Base-by-base conservation (phyloP, 2,797 vertebrate species). In the Psittacula derbiana region DNA sequence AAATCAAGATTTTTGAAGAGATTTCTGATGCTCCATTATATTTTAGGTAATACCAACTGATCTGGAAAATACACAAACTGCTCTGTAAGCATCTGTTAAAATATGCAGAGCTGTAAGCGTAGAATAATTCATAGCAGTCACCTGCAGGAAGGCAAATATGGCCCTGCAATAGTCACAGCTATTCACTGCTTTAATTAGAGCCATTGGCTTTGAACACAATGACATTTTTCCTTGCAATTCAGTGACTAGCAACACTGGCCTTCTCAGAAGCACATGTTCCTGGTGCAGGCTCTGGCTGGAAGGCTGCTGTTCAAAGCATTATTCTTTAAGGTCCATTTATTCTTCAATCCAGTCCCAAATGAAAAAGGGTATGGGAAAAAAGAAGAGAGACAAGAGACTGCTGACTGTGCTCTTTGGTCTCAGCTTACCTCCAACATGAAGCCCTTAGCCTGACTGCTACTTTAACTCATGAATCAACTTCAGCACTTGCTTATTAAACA, bases 161-260 rank as follows among this genome's bases (percentile, higher is more conserved):
- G 85, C 70, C 65, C 62, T 49, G 31, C 6, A 28, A 31, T 4
- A 85, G 61, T 6, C 65, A 60, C 38, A 80, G 90, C 78, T 69
- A 19, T 11, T 62, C 18, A 36, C 8, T 3, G 18, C 25, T 16
- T 50, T 57, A 44, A 24, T 49, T 53, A 65, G 36, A 44, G 24
- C 47, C 12, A 8, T 33, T 43, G 23, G 30, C 57, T 79, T 64
- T 61, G 52, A 52, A 49, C 18, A 60, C 6, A 58, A 3, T 1
- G 5, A 10, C 9, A 30, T 12, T 66, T 25, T 47, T 24, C 40
- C 49, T 76, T 40, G 40, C 14, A 25, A 14, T 17, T 52, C 43
- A n/a, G 2, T 2, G 28, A 8, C 8, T 10, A 44, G 25, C 50
- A 43, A 16, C 0, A 0, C 5, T 19, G 15, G n/a, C 41, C 12